Evolutionary conservation across 64 coral and sea anemone genomes (phyloP).

Genomic region (Montipora capricornis): DNA sequence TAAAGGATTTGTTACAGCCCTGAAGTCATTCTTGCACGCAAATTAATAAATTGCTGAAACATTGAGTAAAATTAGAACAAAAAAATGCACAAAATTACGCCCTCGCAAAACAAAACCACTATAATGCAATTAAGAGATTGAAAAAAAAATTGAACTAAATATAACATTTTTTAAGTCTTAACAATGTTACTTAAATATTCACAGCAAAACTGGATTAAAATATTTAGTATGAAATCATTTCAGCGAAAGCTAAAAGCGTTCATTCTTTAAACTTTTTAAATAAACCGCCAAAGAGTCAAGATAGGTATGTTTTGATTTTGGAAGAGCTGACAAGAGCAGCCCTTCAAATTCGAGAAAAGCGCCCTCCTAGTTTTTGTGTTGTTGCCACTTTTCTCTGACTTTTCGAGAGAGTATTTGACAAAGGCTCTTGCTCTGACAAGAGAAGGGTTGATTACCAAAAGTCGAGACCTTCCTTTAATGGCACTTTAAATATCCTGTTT

Average conservation of each 20-base stretch:
- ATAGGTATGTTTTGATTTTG: too few species aligned
- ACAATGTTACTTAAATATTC: background rate
- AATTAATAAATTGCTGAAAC: background rate
- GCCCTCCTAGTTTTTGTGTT: background rate
- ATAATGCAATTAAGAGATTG: constrained; percentile 29
- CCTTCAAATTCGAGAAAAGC: too few species aligned
- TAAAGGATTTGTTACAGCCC: background rate
- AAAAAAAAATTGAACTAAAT: background rate
- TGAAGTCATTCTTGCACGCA: background rate
- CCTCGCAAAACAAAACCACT: background rate
- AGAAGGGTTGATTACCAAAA: background rate
- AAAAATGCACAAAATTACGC: constrained; percentile 2
- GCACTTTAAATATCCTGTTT: constrained; percentile 5
- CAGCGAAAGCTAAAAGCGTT: too few species aligned
- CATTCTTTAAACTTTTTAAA: too few species aligned
- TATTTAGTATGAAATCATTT: too few species aligned
- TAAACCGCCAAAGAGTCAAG: too few species aligned
- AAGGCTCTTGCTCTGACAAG: background rate
- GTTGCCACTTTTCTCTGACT: background rate
- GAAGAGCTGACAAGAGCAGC: background rate
- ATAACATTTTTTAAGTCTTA: background rate
- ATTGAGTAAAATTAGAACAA: background rate
- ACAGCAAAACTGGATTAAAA: background rate
- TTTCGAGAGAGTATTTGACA: background rate
- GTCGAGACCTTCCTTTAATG: background rate